Percentiles rank a stretch among this genome's conserved stretches.
phyloP scores from a whole-genome alignment of 2,113 vertebrate genomes.

The Podilymbus podiceps region DNA sequence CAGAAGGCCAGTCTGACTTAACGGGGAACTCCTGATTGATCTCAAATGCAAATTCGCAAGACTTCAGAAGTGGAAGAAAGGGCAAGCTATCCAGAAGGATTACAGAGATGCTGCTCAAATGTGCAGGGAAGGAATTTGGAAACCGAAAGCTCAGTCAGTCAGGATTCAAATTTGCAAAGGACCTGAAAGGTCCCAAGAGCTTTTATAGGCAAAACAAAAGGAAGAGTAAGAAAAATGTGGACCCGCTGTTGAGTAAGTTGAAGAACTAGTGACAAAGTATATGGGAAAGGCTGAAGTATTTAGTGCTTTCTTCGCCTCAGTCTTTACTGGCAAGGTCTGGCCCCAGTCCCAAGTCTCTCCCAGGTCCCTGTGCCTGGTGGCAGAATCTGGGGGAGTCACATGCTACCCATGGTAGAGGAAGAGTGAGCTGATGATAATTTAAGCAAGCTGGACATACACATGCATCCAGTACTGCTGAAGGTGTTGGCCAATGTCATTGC shows the following conservation, averaged over 20 bases:
- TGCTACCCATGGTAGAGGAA: background rate
- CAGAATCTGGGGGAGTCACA: background rate
- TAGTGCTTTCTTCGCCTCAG: background rate
- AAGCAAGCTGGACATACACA: background rate
- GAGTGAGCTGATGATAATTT: background rate
- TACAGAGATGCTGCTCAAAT: background rate
- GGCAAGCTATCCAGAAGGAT: background rate
- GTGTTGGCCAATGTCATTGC: background rate
- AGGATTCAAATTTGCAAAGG: background rate
- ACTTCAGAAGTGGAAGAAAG: background rate
- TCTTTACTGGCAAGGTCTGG: too few species aligned
- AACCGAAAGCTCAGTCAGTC: background rate
- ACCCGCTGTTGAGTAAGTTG: background rate
- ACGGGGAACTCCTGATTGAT: fast-evolving
- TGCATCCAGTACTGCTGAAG: background rate
- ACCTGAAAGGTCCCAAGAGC: background rate
- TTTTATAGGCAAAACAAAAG: background rate
- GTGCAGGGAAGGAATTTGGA: background rate
- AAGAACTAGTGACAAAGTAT: background rate
- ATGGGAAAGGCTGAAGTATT: background rate
- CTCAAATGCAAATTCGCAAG: background rate
- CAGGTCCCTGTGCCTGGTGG: background rate
- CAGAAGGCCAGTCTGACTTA: background rate
- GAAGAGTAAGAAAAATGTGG: background rate
- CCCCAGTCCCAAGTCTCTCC: background rate